phyloP scores from a whole-genome alignment of 2,888 invertebrate species.

The Dasypogon diadema region DNA sequence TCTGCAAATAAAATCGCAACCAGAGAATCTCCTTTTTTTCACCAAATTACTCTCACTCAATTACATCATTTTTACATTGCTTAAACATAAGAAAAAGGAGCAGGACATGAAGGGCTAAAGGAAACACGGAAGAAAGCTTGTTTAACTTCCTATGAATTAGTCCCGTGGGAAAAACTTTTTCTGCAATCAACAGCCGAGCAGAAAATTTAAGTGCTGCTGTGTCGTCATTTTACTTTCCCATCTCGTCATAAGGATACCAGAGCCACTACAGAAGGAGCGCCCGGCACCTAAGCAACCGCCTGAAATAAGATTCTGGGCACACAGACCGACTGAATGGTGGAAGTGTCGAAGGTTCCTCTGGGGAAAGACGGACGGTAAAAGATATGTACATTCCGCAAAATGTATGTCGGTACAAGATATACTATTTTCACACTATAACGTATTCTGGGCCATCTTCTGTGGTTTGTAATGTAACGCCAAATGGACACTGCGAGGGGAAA shows the following conservation, averaged over 20 bases:
- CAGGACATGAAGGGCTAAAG: constrained; percentile 9
- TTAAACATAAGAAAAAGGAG: constrained; percentile 27
- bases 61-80: constrained; percentile 45
- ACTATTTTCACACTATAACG: constrained; percentile 45
- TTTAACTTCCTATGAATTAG: constrained; percentile 51
- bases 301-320: constrained; percentile 32
- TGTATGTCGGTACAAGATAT: constrained; percentile 33
- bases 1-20: neutral
- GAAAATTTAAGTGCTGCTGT: constrained; percentile 52
- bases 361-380: constrained; percentile 30
- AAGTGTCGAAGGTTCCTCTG: constrained; percentile 46
- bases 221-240: constrained; percentile 50
- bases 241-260: constrained; percentile 38
- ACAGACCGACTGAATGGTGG: neutral
- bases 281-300: constrained; percentile 25
- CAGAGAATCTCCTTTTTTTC: neutral
- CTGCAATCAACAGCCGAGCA: constrained; percentile 50
- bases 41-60: constrained; percentile 32
- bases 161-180: constrained; percentile 51
- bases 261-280: neutral
- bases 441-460: constrained; percentile 27
- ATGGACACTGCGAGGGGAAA: constrained; percentile 40
- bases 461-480: constrained; percentile 45
- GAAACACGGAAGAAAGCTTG: constrained; percentile 35
- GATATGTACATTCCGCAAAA: constrained; percentile 26